Conservation (phyloP, 2,888 invertebrate species). For the Scaptomyza parva region DNA sequence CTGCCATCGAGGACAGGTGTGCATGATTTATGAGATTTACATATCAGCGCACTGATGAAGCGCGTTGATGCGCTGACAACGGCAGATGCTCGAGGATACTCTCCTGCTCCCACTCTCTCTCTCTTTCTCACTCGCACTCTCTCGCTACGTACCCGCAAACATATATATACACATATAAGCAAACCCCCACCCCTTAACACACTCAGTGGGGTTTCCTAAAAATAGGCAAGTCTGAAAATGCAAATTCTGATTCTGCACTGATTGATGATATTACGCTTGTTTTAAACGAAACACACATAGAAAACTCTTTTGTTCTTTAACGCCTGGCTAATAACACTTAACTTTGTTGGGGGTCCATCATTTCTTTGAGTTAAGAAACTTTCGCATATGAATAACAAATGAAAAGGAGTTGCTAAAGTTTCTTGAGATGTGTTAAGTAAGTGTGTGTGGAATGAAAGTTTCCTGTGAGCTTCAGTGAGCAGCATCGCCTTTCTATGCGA, state of each 20-base stretch:
- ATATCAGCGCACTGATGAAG: constrained; percentile 80
- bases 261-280: constrained; percentile 71
- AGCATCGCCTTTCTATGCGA: neutral
- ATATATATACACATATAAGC: constrained; percentile 8
- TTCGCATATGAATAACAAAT: constrained; percentile 28
- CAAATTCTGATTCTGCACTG: constrained; percentile 73
- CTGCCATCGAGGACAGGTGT: constrained; percentile 80
- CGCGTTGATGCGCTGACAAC: constrained; percentile 78
- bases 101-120: neutral
- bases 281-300: constrained; percentile 13
- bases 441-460: neutral
- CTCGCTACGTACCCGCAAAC: too few species aligned
- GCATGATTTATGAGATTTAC: constrained; percentile 83
- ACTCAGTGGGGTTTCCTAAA: constrained; percentile 18
- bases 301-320: constrained; percentile 1
- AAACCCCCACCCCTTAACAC: too few species aligned
- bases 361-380: neutral
- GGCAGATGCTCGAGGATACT: constrained; percentile 52
- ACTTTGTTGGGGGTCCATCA: neutral
- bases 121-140: too few species aligned
- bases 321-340: neutral
- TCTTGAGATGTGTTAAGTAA: neutral
- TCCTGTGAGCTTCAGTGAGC: neutral
- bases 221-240: constrained; percentile 56
- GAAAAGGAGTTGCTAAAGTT: neutral